Base-by-base conservation (phyloP, 2,888 invertebrate genomes). In the Drosophila austrosaltans region DNA sequence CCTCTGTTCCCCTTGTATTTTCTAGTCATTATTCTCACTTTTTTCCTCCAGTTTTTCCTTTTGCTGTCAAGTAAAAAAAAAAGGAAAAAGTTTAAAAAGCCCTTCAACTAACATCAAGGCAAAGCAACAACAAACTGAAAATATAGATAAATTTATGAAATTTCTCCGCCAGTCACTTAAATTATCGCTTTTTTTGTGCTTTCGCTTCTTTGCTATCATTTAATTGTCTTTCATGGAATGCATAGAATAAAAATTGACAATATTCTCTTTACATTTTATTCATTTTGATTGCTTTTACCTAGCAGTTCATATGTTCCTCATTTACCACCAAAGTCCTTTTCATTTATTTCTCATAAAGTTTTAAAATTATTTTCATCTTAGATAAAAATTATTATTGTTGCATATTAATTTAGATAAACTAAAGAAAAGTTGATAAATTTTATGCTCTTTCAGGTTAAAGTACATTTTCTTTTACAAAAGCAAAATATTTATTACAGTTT, bases 1-100 rank as follows among this genome's bases (percentile, higher is more conserved):
- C 16, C 48, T 77, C 79, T 69, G 72, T 68, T 77, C 71, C 72
- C 66, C 72, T 69, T 78, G 74, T 82, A 75, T 63, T 84, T 76
- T 73, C 44, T 58, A 67, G 76, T 76, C 79, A 82, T 82, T 85
- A 78, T 79, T 75, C 76, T 71, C 54, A 56, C 58, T 39, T 16
- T n/a, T 53, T 12, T 60, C 16, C 22, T 10, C 48, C 39, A 39
- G n/a, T 12, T 39, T 16, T 53, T 10, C 2, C 12, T 48, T 28
- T 25, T 53, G n/a, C 30, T 2, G 22, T 28, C 58, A 10, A 58
- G 59, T 16, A 2, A 58, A 66, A 39, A 39, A 61, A 70, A 10
- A 53, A 57, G 10, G 2, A 58, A 66, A 39, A 39, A 61, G 67
- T 36, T 8, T n/a, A n/a, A 30, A 10, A 39, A 68, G 48, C 6